Evolutionary conservation across 2,888 invertebrate genomes (phyloP).

Genomic region (Polylopha cassiicola): DNA sequence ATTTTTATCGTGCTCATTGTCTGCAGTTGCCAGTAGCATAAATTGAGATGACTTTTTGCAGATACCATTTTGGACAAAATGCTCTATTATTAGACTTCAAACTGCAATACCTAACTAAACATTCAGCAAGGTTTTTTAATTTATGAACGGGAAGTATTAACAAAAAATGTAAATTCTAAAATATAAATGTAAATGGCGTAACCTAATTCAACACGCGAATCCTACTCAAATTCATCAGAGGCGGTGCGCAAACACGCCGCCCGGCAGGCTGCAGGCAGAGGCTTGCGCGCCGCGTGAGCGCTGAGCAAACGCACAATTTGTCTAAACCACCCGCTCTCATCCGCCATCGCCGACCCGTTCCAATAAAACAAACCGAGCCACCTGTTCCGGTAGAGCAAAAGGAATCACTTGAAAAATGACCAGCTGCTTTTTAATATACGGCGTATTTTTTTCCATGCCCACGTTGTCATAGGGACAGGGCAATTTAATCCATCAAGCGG

Average conservation of each 20-base stretch:
- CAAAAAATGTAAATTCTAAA: slow-evolving; percentile 21
- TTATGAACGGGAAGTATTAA: slow-evolving; percentile 12
- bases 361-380: slow-evolving; percentile 45
- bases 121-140: slow-evolving; percentile 3
- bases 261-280: no score
- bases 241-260: slow-evolving; percentile 54
- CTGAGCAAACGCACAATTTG: slow-evolving; percentile 59
- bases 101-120: background rate
- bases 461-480: slow-evolving; percentile 76
- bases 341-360: slow-evolving; percentile 9
- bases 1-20: no score
- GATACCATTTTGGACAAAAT: no score
- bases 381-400: slow-evolving; percentile 69
- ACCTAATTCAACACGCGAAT: slow-evolving; percentile 64
- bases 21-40: no score
- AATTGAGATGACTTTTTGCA: no score
- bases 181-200: slow-evolving; percentile 29
- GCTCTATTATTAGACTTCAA: no score
- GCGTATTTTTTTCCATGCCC: slow-evolving; percentile 73
- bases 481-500: slow-evolving; percentile 78
- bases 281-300: slow-evolving; percentile 37
- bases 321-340: slow-evolving; percentile 36
- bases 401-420: slow-evolving; percentile 76
- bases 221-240: slow-evolving; percentile 61
- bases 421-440: slow-evolving; percentile 74